These are phyloP conservation scores for Crocodylus rhombifer DNA, from an alignment of 2,797 vertebrate genomes.

Conservation along the genomic window DNA sequence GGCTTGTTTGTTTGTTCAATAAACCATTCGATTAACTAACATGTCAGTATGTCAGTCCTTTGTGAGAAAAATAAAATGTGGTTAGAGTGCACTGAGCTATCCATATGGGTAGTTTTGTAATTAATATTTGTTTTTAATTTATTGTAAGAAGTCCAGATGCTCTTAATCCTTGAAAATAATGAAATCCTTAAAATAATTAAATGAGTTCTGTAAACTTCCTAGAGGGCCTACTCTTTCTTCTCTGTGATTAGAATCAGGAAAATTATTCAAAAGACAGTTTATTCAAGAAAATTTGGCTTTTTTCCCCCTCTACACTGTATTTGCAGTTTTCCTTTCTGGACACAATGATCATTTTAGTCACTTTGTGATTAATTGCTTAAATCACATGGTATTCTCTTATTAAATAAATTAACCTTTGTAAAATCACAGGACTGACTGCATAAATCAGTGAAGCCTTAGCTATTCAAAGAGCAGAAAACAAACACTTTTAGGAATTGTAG, in stretches of 20 bases:
- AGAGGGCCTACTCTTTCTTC: neutral
- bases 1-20: slow-evolving; percentile 72
- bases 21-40: slow-evolving; percentile 74
- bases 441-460: neutral
- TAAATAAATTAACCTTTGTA: neutral
- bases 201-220: slow-evolving; percentile 42
- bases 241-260: neutral
- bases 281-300: neutral
- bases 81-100: slow-evolving; percentile 52
- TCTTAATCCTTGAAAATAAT: neutral
- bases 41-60: slow-evolving; percentile 61
- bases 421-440: neutral
- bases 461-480: neutral
- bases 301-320: neutral
- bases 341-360: neutral
- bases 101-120: slow-evolving; percentile 55
- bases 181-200: slow-evolving; percentile 56
- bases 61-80: slow-evolving; percentile 72
- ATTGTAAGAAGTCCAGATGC: slow-evolving; percentile 56
- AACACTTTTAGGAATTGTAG: neutral
- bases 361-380: neutral
- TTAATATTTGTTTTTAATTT: slow-evolving; percentile 78
- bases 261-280: slow-evolving; percentile 17
- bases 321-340: neutral
- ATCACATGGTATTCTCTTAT: neutral